Evolutionary conservation across 2,888 invertebrate species (phyloP).

Genomic region (Rhingia rostrata): DNA sequence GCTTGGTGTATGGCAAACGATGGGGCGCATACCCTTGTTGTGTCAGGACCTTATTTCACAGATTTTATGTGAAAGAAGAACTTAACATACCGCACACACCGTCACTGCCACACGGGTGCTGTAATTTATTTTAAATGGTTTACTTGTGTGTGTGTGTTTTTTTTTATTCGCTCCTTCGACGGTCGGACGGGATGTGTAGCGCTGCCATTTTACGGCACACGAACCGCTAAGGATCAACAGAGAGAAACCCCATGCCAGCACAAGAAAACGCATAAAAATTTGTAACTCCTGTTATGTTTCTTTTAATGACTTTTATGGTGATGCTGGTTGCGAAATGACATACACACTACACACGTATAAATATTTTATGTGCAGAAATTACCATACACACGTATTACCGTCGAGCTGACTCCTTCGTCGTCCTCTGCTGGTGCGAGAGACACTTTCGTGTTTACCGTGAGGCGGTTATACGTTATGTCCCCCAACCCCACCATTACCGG

Average conservation of each 20-base stretch:
- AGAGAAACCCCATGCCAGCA: slow-evolving; percentile 22
- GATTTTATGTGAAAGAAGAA: slow-evolving; percentile 64
- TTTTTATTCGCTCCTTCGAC: not conserved
- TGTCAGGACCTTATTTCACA: slow-evolving; percentile 65
- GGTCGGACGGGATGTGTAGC: slow-evolving; percentile 1
- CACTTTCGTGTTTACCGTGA: slow-evolving; percentile 42
- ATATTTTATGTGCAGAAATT: slow-evolving; percentile 71
- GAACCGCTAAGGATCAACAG: slow-evolving; percentile 67
- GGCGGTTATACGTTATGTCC: not conserved
- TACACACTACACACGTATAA: slow-evolving; percentile 66
- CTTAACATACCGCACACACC: slow-evolving; percentile 37
- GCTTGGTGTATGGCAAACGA: slow-evolving; percentile 21
- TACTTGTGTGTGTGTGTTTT: slow-evolving; percentile 49
- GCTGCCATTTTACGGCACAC: slow-evolving; percentile 47
- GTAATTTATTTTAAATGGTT: slow-evolving; percentile 74
- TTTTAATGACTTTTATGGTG: slow-evolving; percentile 74
- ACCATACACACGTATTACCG: slow-evolving; percentile 64
- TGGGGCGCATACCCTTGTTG: slow-evolving; percentile 51
- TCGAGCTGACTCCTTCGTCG: not conserved
- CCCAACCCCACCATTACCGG: not conserved
- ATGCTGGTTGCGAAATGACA: slow-evolving; percentile 70
- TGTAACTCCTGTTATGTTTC: slow-evolving; percentile 73
- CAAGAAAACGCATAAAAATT: slow-evolving; percentile 74
- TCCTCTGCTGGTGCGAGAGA: slow-evolving; percentile 29
- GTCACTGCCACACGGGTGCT: slow-evolving; percentile 58